Evolutionary conservation across 1,140 invertebrate species (phyloP).

Genomic region (Neodiprion pinetum): DNA sequence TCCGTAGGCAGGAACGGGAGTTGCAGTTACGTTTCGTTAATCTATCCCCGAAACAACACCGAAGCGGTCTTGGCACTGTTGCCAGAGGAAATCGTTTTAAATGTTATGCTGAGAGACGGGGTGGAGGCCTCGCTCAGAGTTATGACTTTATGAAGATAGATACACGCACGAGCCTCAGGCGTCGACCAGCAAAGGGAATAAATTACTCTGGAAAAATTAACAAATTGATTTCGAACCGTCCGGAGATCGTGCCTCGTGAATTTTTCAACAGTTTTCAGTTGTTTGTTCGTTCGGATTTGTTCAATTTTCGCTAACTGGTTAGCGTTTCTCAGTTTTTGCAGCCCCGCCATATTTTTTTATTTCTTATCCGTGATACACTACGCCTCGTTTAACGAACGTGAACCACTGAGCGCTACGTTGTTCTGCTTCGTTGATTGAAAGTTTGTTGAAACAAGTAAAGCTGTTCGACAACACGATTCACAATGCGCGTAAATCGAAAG

Average conservation of each 20-base stretch:
- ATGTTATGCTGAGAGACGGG: slow-evolving; percentile 59
- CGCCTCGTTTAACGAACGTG: background rate
- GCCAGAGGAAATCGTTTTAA: slow-evolving; percentile 63
- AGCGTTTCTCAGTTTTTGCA: too few species aligned
- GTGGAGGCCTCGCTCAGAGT: slow-evolving; percentile 49
- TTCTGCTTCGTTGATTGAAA: background rate
- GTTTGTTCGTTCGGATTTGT: too few species aligned
- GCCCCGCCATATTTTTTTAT: background rate
- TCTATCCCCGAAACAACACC: slow-evolving; percentile 60
- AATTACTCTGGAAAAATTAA: too few species aligned
- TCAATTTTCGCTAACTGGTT: too few species aligned
- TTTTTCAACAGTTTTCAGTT: too few species aligned
- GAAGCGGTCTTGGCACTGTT: slow-evolving; percentile 59
- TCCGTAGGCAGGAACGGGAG: slow-evolving; percentile 51
- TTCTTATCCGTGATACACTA: background rate
- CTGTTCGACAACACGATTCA: background rate
- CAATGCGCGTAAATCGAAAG: background rate
- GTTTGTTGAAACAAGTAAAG: background rate
- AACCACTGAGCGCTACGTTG: background rate
- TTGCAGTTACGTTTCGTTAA: slow-evolving; percentile 62
- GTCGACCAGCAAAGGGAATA: background rate
- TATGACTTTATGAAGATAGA: slow-evolving; percentile 58
- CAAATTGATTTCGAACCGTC: too few species aligned
- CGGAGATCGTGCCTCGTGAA: too few species aligned
- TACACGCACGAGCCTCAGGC: slow-evolving; percentile 7